Conservation (phyloP, 2,888 invertebrate species). For the Xylota sylvarum region DNA sequence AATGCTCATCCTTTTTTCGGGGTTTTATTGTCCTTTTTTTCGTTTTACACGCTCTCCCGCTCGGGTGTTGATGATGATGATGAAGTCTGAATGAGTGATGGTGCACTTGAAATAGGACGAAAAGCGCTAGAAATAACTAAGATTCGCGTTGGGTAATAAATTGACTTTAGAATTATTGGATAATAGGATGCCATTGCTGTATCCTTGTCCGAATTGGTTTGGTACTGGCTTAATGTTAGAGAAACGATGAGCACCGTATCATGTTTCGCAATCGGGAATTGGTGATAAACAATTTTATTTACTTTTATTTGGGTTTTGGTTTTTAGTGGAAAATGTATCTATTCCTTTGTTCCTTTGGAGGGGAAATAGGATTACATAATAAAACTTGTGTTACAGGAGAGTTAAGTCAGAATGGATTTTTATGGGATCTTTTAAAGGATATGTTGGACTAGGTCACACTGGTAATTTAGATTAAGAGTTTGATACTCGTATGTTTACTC, state of each 20-base stretch:
- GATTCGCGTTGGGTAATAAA: conserved; percentile 57
- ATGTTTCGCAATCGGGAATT: conserved; percentile 18
- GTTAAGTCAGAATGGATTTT: not conserved
- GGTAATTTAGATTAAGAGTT: not conserved
- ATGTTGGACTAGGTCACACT: not conserved
- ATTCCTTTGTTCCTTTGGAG: not conserved
- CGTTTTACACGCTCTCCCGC: not conserved
- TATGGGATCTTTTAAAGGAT: not conserved
- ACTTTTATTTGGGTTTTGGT: not conserved
- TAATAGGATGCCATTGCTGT: conserved; percentile 46
- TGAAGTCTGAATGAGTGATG: conserved; percentile 35
- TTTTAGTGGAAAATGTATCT: not conserved
- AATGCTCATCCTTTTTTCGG: conserved; percentile 22
- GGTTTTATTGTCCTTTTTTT: conserved; percentile 50
- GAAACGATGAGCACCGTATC: not conserved
- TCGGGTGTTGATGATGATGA: conserved; percentile 12
- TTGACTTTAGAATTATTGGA: conserved; percentile 63
- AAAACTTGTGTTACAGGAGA: not conserved
- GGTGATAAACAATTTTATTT: conserved; percentile 25
- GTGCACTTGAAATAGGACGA: conserved; percentile 14
- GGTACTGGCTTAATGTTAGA: not conserved
- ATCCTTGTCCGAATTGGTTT: conserved; percentile 17
- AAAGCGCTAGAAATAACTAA: conserved; percentile 4
- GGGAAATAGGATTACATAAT: not conserved
- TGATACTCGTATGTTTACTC: not conserved